Percentiles rank a stretch among this genome's conserved stretches.
These are phyloP conservation scores for Zaprionus kolodkinae DNA, from an alignment of 1,140 invertebrate genomes.

Conservation along the genomic window DNA sequence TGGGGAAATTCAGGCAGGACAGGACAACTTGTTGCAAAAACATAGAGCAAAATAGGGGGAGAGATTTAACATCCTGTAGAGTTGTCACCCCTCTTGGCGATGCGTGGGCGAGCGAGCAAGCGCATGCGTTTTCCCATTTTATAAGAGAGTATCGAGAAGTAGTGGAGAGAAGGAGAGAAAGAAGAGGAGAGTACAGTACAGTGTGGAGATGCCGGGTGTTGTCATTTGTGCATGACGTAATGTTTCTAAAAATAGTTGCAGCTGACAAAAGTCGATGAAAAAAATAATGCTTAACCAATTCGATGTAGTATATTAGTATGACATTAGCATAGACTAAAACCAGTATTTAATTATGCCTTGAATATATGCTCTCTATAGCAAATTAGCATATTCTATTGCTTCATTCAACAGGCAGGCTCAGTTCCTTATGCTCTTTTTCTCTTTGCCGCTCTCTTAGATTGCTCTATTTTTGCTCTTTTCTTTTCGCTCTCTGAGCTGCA, in stretches of 20 bases:
- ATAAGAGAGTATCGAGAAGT: constrained; percentile 52
- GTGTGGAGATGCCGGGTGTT: constrained; percentile 58
- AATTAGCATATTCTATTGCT: neutral
- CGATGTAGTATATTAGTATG: neutral
- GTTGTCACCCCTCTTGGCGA: constrained; percentile 16
- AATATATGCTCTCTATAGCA: neutral
- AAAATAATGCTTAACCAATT: neutral
- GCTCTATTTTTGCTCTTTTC: constrained; percentile 6
- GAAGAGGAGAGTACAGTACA: neutral
- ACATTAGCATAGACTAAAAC: neutral
- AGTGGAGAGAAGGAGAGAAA: neutral
- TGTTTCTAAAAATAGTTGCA: constrained; percentile 29
- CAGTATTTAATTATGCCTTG: neutral
- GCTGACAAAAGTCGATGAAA: neutral
- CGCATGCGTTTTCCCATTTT: constrained; percentile 59
- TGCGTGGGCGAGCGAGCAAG: constrained; percentile 1
- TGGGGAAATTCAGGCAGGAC: neutral
- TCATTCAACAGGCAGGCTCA: constrained; percentile 1
- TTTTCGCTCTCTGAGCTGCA: neutral
- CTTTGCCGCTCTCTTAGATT: constrained; percentile 26
- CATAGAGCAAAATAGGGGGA: neutral
- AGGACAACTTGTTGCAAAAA: constrained; percentile 73
- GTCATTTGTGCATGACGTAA: constrained; percentile 69
- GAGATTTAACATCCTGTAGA: constrained; percentile 44
- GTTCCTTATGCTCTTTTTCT: neutral